phyloP scores from a whole-genome alignment of 2,797 vertebrate genomes.

The Alosa sapidissima region DNA sequence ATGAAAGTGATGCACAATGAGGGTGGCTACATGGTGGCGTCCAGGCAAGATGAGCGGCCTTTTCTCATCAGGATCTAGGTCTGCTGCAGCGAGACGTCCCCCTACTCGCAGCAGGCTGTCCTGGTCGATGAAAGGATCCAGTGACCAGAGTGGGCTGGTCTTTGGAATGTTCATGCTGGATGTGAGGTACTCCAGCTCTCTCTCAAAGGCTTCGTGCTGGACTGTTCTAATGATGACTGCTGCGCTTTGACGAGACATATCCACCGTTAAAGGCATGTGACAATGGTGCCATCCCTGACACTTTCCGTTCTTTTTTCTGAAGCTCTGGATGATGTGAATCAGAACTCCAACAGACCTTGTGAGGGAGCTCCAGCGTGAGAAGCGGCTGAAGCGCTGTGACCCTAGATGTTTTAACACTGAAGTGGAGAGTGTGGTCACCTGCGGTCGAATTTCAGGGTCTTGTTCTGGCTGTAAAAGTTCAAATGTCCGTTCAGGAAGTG shows the following conservation, averaged over 20 bases:
- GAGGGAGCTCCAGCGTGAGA: conserved; percentile 26
- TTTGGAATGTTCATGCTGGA: not conserved
- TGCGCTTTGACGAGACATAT: not conserved
- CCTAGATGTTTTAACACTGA: not conserved
- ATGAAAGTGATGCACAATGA: conserved; percentile 24
- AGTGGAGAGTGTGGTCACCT: not conserved
- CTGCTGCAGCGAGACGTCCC: not conserved
- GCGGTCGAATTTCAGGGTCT: conserved; percentile 29
- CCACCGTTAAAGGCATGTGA: not conserved
- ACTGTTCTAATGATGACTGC: not conserved
- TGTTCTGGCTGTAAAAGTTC: conserved; percentile 22
- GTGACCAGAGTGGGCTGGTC: not conserved
- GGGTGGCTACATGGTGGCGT: not conserved
- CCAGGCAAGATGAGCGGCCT: conserved; percentile 31
- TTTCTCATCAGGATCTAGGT: not conserved
- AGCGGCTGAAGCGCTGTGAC: conserved; percentile 12
- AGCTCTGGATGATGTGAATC: conserved; percentile 27
- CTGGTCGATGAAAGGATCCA: not conserved
- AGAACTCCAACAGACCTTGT: conserved; percentile 9
- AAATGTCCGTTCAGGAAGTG: not conserved
- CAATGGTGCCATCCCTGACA: conserved; percentile 31
- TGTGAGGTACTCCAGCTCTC: too few relatives aligned
- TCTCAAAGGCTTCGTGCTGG: too few relatives aligned
- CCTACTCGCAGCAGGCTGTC: not conserved
- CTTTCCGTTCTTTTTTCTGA: not conserved